These are phyloP conservation scores for Perizoma affinitatum DNA, from an alignment of 2,888 invertebrate genomes.

Conservation along the genomic window DNA sequence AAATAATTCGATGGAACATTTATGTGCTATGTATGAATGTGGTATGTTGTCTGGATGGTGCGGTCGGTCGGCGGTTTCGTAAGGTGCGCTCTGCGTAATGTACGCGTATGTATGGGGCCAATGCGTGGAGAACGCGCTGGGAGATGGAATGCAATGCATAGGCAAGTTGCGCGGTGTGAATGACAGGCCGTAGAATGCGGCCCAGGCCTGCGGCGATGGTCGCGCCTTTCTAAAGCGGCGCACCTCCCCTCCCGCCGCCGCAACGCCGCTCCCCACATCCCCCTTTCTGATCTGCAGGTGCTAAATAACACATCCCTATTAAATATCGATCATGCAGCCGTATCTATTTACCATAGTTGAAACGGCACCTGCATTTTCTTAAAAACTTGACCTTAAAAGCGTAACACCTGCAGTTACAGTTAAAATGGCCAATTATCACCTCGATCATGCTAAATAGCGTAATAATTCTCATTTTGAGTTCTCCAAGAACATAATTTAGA, in stretches of 20 bases:
- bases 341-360: conserved; percentile 79
- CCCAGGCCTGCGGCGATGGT: conserved; percentile 82
- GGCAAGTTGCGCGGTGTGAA: conserved; percentile 84
- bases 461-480: conserved; percentile 47
- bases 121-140: conserved; percentile 70
- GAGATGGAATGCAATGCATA: conserved; percentile 83
- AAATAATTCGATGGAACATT: conserved; percentile 75
- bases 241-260: conserved; percentile 63
- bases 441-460: conserved; percentile 48
- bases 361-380: conserved; percentile 79
- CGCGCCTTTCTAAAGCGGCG: conserved; percentile 84
- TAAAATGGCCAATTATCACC: conserved; percentile 59
- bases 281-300: conserved; percentile 77
- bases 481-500: conserved; percentile 31
- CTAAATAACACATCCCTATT: conserved; percentile 80
- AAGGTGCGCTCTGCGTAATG: conserved; percentile 52
- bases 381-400: conserved; percentile 72
- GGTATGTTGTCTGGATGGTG: conserved; percentile 62
- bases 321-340: conserved; percentile 81
- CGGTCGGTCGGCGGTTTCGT: conserved; percentile 66
- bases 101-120: conserved; percentile 59
- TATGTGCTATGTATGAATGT: conserved; percentile 65
- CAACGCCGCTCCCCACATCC: conserved; percentile 59
- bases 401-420: conserved; percentile 68
- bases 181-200: conserved; percentile 84